These are phyloP conservation scores for Scleropages formosus DNA, from an alignment of 2,797 vertebrate genomes.

Conservation along the genomic window DNA sequence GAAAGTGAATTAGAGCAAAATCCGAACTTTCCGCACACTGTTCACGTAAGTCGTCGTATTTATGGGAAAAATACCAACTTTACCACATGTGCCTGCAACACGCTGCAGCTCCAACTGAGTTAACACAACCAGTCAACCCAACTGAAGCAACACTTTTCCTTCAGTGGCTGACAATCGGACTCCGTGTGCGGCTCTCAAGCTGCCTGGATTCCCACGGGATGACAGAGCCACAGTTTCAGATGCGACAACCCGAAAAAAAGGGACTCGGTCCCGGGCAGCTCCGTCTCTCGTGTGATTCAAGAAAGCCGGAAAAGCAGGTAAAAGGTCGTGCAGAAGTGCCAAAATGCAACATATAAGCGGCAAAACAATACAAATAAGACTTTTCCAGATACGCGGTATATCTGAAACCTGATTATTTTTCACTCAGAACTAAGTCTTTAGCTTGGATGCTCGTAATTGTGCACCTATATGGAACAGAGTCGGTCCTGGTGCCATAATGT, in stretches of 20 bases:
- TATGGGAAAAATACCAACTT: not conserved
- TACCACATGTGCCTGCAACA: not conserved
- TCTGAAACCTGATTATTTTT: no score
- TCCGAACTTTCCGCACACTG: not conserved
- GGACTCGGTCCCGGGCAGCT: not conserved
- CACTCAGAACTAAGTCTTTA: not conserved
- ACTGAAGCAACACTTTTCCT: not conserved
- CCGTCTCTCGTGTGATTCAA: not conserved
- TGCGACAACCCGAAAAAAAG: no score
- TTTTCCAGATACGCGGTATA: no score
- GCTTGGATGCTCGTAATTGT: not conserved
- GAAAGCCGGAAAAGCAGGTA: no score
- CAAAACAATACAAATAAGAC: no score
- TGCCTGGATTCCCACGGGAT: not conserved
- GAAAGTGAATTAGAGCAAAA: not conserved
- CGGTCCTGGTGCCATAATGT: no score
- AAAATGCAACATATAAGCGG: no score
- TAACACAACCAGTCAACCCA: not conserved
- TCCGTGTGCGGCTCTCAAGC: no score
- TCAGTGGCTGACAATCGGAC: not conserved
- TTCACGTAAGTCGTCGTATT: not conserved
- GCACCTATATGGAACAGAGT: not conserved
- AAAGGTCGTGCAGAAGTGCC: no score
- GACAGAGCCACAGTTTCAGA: slow-evolving; percentile 13
- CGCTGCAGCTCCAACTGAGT: not conserved